These are phyloP conservation scores for Tinamus guttatus DNA, from an alignment of 2,113 vertebrate genomes.

Conservation along the genomic window DNA sequence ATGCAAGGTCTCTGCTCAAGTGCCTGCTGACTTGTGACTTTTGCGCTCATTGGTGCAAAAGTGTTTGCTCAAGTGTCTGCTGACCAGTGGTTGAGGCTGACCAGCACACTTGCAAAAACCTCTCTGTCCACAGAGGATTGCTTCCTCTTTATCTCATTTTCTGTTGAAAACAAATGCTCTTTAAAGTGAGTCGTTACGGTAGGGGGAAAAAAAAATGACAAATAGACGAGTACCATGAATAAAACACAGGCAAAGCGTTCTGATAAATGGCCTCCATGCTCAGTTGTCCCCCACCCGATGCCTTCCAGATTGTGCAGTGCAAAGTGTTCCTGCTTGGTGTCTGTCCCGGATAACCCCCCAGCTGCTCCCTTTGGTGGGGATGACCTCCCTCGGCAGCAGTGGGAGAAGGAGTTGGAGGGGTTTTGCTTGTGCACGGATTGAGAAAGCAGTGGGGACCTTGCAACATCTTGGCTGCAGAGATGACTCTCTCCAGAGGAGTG, in stretches of 20 bases:
- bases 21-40: not conserved
- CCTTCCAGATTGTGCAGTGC: not conserved
- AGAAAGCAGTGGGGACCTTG: not conserved
- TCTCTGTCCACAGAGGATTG: fast-evolving
- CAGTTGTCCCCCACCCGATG: not conserved
- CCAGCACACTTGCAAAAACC: not conserved
- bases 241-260: not conserved
- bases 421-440: not conserved
- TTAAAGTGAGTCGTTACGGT: not conserved
- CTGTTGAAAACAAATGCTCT: not conserved
- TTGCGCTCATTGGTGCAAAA: not conserved
- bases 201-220: no score
- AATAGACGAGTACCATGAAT: not conserved
- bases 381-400: not conserved
- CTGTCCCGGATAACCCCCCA: fast-evolving
- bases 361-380: not conserved
- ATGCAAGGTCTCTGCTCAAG: fast-evolving
- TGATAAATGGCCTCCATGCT: not conserved
- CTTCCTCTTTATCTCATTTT: not conserved
- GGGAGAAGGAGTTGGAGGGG: not conserved
- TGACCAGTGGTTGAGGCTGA: not conserved
- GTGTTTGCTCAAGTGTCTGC: not conserved
- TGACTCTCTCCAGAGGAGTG: not conserved
- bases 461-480: conserved; percentile 41
- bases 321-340: not conserved